These are phyloP conservation scores for Idaea straminata DNA, from an alignment of 2,888 invertebrate species.

Conservation along the genomic window DNA sequence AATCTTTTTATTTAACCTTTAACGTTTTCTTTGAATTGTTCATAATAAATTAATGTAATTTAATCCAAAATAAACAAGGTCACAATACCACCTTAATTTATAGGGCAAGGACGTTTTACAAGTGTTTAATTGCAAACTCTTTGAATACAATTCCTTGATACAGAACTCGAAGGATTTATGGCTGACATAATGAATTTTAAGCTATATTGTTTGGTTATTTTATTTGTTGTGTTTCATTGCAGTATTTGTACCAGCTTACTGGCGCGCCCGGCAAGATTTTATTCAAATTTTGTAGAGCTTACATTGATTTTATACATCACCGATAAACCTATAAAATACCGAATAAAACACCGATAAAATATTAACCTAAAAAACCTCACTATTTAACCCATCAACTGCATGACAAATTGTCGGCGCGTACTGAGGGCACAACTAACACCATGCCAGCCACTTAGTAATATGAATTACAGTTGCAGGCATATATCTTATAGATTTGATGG, in stretches of 20 bases:
- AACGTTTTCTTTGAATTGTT: too few species aligned
- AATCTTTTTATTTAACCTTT: too few species aligned
- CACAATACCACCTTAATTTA: not conserved
- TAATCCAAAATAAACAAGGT: not conserved
- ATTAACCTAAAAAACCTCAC: too few species aligned
- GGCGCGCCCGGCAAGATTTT: not conserved
- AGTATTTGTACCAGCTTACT: slow-evolving; percentile 13
- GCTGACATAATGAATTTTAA: slow-evolving; percentile 8
- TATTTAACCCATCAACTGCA: too few species aligned
- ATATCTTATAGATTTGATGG: too few species aligned
- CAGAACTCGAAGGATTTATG: slow-evolving; percentile 5
- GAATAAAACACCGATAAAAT: too few species aligned
- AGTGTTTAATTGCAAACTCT: slow-evolving; percentile 3
- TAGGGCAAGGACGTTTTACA: not conserved
- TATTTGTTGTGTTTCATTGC: slow-evolving; percentile 20
- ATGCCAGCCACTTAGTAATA: too few species aligned
- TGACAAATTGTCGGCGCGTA: too few species aligned
- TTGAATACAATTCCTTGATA: slow-evolving; percentile 7
- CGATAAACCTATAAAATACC: too few species aligned
- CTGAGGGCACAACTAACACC: too few species aligned
- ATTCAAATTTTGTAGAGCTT: not conserved
- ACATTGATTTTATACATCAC: too few species aligned
- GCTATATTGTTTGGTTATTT: slow-evolving; percentile 2
- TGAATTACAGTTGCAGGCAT: too few species aligned
- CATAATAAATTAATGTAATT: not conserved